A percentile compares a stretch with the other conserved stretches of the same genome.
Conservation (phyloP, 37 sponge, comb jelly and placozoan species). For the Bolinopsis microptera region DNA sequence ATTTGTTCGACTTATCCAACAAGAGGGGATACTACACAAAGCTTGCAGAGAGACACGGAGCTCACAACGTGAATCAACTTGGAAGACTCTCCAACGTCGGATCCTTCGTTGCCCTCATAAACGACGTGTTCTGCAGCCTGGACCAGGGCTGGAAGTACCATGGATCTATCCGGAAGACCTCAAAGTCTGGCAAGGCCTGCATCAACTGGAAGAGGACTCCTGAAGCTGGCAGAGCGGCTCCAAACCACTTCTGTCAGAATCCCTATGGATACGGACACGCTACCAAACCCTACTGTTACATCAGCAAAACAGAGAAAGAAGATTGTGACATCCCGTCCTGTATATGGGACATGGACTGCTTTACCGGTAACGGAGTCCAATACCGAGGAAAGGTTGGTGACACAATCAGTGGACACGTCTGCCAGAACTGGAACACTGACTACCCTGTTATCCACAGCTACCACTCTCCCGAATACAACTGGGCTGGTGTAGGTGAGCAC, state of each 20-base stretch:
- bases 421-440: conserved; percentile 54
- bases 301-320: conserved; percentile 33
- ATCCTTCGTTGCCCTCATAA: conserved; percentile 9
- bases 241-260: conserved; percentile 56
- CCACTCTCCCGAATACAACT: background rate
- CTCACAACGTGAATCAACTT: background rate
- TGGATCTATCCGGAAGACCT: background rate
- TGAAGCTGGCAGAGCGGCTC: background rate
- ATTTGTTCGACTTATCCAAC: background rate
- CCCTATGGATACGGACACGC: background rate
- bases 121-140: conserved; percentile 40
- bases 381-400: background rate
- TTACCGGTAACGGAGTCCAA: conserved; percentile 12
- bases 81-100: background rate
- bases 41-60: background rate
- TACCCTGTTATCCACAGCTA: background rate
- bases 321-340: conserved; percentile 34
- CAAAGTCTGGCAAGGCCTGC: conserved; percentile 20
- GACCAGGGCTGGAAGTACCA: background rate
- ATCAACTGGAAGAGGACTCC: conserved; percentile 48
- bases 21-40: background rate
- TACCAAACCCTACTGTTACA: conserved; percentile 51
- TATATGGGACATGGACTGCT: conserved; percentile 49
- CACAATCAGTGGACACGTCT: background rate
- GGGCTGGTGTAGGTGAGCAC: conserved; percentile 60